Base-by-base conservation (phyloP, 2,797 vertebrate species). In the Pseudochirops corinnae region DNA sequence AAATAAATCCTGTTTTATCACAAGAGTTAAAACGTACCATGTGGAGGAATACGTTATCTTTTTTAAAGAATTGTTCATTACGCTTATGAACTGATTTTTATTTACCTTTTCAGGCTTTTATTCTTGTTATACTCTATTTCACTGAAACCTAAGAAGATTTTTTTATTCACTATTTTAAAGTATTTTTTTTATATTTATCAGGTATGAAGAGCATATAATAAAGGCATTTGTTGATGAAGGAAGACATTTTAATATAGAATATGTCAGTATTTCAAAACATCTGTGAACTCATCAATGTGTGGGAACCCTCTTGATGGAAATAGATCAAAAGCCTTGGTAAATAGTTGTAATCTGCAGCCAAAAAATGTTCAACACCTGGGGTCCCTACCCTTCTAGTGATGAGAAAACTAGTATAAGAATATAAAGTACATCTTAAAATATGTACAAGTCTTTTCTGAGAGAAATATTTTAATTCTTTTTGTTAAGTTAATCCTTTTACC, bases 1-100 rank as follows among this genome's bases (percentile, higher is more conserved):
- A 95, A 98, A 96, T 96, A 97, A 13, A 96, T 90, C 95, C 93
- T 98, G n/a, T 93, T 97, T 96, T 31, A 92, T 0, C 55, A 56
- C 39, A 2, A 97, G n/a, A 18, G 91, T 55, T 55, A 46, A 93
- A 96, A 94, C n/a, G 10, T 82, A 82, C 18, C n/a, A 82, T 10
- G 46, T 93, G 55, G 93, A 94, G 94, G 92, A 87, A 94, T 92
- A 18, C 1, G 4, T 95, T 97, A 97, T 95, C n/a, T 96, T 97
- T 95, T 95, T 97, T 96, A 3, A 93, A 4, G 95, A 93, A 26
- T 29, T 94, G 56, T 94, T 96, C 95, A 95, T 52, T 57, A 52
- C 91, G 96, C 93, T 74, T 92, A n/a, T 57, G 24, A 50, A 92
- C 56, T 5, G 91, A 10, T 91, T 94, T 94, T 14, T 96, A 74